phyloP scores from a whole-genome alignment of 2,797 vertebrate genomes.

The Poeciliopsis paucimaculata region DNA sequence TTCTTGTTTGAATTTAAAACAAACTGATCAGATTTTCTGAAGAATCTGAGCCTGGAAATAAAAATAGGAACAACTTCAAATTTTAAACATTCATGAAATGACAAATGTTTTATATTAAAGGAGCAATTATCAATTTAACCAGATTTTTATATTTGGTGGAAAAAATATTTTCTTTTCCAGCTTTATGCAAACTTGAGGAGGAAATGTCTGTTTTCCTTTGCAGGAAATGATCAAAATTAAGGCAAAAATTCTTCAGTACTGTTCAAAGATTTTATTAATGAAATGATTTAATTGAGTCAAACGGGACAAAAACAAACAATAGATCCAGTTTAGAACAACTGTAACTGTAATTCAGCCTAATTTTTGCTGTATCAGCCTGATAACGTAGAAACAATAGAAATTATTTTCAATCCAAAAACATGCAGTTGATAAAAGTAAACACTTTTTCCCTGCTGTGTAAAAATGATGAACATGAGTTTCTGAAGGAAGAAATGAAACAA shows the following conservation, averaged over 20 bases:
- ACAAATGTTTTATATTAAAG: neutral
- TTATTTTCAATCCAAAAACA: neutral
- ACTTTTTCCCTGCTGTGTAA: neutral
- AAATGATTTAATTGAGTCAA: neutral
- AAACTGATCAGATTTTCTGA: too few species aligned
- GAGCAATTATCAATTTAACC: neutral
- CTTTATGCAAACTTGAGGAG: neutral
- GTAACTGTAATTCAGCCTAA: neutral
- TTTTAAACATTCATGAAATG: neutral
- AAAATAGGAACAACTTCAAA: neutral
- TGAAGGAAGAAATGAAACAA: neutral
- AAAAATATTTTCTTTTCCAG: neutral
- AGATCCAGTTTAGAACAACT: neutral
- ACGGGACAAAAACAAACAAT: neutral
- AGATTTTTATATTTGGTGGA: neutral
- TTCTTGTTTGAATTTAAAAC: neutral
- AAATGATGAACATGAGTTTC: neutral
- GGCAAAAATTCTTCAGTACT: neutral
- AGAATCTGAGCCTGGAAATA: too few species aligned
- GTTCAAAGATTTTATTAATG: neutral
- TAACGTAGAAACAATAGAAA: neutral
- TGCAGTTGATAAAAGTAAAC: neutral
- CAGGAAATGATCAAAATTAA: neutral
- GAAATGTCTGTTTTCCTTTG: neutral
- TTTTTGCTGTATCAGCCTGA: neutral